phyloP scores from a whole-genome alignment of 2,797 vertebrate species.

The Menidia menidia region DNA sequence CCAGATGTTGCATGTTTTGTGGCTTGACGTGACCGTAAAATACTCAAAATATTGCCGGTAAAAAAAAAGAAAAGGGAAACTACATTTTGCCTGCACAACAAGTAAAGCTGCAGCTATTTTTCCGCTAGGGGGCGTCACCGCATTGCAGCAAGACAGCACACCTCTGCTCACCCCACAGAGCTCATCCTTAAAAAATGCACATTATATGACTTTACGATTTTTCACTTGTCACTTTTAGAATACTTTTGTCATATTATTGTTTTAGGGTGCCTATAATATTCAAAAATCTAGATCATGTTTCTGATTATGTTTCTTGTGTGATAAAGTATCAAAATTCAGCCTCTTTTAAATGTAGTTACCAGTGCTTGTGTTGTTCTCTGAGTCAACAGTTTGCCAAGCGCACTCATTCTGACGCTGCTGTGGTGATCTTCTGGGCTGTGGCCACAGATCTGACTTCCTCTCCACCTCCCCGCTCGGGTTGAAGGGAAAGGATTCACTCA shows the following conservation, averaged over 20 bases:
- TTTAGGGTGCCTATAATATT: too few species aligned
- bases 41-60: too few species aligned
- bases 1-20: too few species aligned
- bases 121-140: slow-evolving; percentile 60
- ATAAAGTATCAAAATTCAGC: not conserved
- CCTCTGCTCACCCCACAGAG: not conserved
- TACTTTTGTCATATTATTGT: not conserved
- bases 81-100: too few species aligned
- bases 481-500: not conserved
- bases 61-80: too few species aligned
- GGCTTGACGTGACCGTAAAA: too few species aligned
- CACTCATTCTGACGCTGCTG: slow-evolving; percentile 13
- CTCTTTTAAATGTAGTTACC: too few species aligned
- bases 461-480: not conserved
- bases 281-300: not conserved
- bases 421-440: slow-evolving; percentile 35
- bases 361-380: not conserved
- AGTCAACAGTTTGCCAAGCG: not conserved
- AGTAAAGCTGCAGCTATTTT: not conserved
- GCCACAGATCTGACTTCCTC: slow-evolving; percentile 4
- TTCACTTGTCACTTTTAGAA: not conserved
- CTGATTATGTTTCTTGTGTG: too few species aligned
- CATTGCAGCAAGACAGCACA: not conserved
- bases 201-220: slow-evolving; percentile 25
- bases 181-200: not conserved